Evolutionary conservation across 2,797 vertebrate genomes (phyloP), one percentile per base, ranked within the genome.

Genomic region (Eulemur rubriventer): DNA sequence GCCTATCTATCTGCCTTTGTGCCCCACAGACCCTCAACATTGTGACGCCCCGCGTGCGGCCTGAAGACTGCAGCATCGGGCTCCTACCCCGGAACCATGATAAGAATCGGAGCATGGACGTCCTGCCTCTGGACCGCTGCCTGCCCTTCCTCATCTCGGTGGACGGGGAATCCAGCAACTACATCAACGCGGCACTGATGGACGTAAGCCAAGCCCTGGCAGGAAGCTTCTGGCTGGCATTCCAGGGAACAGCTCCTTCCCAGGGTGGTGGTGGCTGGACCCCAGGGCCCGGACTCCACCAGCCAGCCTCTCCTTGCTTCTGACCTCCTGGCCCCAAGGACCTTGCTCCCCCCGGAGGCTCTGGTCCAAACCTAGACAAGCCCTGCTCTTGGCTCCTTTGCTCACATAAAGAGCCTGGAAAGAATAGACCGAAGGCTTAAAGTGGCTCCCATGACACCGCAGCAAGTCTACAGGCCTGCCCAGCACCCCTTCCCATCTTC

Each of bases 111-210:
- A 99, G 99, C 97, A 99, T 99, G 99, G 99, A 99, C 1, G 99
- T 99, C 65, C 98, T 99, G 35, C 99, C 99, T 10, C 99, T 99
- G 82, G 99, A 99, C 98, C 99, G 99, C 92, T 99, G 99, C 97
- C 99, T 99, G 95, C 99, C 99, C 46, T 99, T 99, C 98, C 99
- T 99, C 98, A 99, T 99, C 98, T 99, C 99, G 0, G 99, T 99
- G 93, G 99, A 99, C 0, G 99, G 99, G 0, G 99, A 99, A 97
- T 99, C 99, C 85, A 99, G 99, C 98, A 99, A 99, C 97, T 99
- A 99, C 98, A 99, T 99, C 98, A 99, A 99, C 0, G 99, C 99
- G 61, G 99, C 99, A 0, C 98, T 99, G 96, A 99, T 99, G 99
- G 99, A 99, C 4, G 99, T 99, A 98, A 98, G 99, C 43, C 72